Base-by-base conservation (phyloP, 2,888 invertebrate species). In the Chaetogeoica ovagalla region DNA sequence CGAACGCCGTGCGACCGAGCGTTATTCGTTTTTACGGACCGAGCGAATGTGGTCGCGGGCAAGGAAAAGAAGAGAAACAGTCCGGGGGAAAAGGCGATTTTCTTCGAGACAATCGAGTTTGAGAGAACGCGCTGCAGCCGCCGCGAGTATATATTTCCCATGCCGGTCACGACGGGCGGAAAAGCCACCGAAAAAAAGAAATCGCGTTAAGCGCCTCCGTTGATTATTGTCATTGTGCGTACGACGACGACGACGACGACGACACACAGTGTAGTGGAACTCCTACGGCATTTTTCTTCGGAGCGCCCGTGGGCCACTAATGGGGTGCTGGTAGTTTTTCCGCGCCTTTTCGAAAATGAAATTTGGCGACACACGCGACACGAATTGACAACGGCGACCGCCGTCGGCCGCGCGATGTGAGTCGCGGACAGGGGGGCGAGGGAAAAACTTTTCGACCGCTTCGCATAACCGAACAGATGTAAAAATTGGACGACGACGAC, bases 391-490 rank as follows among this genome's bases (percentile, higher is more conserved):
- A 70, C 76, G 2, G 30, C 19, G 21, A 19, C 43, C 2, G 55
- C 59, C 77, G 37, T 52, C 30, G 69, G 57, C 23, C 66, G 59
- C n/a, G n/a, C n/a, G n/a, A n/a, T n/a, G 57, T 65, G 23, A 60
- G 48, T 17, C 8, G 7, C 43, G 37, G 7, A n/a, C 43, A 43
- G 37, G 66, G 43, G 39, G 74, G 9, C 21, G 62, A 60, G 63
- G 19, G 60, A 79, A 79, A 77, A 79, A 79, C 62, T 79, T 79
- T 79, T 70, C 55, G 63, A 37, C 69, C 43, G 77, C 55, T 59
- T 17, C 70, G 63, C 43, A 79, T 79, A 79, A 79, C 70, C 70
- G 55, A 70, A 79, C 39, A 70, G 70, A 79, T 70, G 77, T 79
- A 70, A 79, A 79, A 79, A 79, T 77, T 69, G 69, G 21, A 52